These are phyloP conservation scores for Plumapathes pennacea DNA, from an alignment of 92 coral and sea anemone species.

Conservation along the genomic window DNA sequence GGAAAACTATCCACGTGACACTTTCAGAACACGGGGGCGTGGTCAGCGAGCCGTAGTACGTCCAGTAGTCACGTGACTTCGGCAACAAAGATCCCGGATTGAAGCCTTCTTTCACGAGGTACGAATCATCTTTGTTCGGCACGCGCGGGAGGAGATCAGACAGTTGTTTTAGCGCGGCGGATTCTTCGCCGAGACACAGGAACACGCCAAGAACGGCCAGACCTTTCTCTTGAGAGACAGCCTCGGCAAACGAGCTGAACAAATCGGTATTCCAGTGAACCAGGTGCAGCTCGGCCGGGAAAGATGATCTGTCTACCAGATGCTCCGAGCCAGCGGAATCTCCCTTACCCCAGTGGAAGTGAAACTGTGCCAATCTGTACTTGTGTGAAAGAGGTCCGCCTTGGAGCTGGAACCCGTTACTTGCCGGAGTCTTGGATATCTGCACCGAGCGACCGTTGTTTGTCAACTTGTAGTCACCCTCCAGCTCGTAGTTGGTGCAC, in stretches of 20 bases:
- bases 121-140: conserved; percentile 19
- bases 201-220: conserved; percentile 80
- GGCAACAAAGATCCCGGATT: conserved; percentile 32
- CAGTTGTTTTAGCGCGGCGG: conserved; percentile 23
- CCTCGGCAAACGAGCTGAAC: conserved; percentile 30
- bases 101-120: conserved; percentile 19
- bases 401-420: conserved; percentile 21
- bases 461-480: conserved; percentile 17
- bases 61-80: conserved; percentile 47
- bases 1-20: conserved; percentile 57
- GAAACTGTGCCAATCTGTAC: conserved; percentile 74
- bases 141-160: conserved; percentile 46
- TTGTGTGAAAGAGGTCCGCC: conserved; percentile 66
- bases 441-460: conserved; percentile 49
- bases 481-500: conserved; percentile 21
- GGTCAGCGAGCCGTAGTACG: conserved; percentile 53
- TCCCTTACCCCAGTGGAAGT: conserved; percentile 73
- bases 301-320: conserved; percentile 65
- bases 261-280: conserved; percentile 85
- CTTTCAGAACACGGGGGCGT: conserved; percentile 65
- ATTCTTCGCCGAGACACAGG: conserved; percentile 46
- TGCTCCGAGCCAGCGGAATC: conserved; percentile 71
- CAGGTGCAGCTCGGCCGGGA: conserved; percentile 87
- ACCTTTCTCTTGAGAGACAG: conserved; percentile 61
- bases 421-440: conserved; percentile 21